These are phyloP conservation scores for Delichon dasypus DNA, from an alignment of 2,797 vertebrate species.

Conservation along the genomic window DNA sequence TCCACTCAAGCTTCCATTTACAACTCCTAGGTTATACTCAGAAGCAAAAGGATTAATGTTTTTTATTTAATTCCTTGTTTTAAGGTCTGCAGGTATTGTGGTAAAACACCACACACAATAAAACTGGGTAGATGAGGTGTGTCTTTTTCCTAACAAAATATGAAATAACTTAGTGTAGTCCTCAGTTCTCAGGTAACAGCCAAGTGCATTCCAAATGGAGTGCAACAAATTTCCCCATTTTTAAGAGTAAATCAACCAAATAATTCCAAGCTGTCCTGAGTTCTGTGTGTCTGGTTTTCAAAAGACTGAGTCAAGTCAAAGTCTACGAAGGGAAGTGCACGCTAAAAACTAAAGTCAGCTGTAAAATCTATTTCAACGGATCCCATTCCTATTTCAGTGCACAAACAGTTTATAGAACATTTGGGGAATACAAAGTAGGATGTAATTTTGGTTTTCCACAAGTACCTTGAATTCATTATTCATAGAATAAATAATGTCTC, in stretches of 20 bases:
- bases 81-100: background rate
- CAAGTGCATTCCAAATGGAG: background rate
- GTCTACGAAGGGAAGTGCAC: background rate
- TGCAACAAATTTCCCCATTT: constrained; percentile 14
- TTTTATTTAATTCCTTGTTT: background rate
- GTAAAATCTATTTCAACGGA: background rate
- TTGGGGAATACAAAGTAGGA: background rate
- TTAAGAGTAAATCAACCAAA: constrained; percentile 9
- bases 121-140: background rate
- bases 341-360: background rate
- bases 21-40: background rate
- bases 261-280: background rate
- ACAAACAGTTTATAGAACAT: background rate
- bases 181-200: background rate
- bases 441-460: background rate
- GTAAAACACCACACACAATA: background rate
- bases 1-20: background rate
- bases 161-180: background rate
- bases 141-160: background rate
- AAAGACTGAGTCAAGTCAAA: background rate
- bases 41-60: background rate
- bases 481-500: background rate
- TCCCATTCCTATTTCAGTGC: background rate
- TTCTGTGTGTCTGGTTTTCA: background rate
- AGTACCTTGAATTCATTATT: background rate